These are phyloP conservation scores for Drosophila kikkawai DNA, from an alignment of 1,140 invertebrate species.

Conservation along the genomic window DNA sequence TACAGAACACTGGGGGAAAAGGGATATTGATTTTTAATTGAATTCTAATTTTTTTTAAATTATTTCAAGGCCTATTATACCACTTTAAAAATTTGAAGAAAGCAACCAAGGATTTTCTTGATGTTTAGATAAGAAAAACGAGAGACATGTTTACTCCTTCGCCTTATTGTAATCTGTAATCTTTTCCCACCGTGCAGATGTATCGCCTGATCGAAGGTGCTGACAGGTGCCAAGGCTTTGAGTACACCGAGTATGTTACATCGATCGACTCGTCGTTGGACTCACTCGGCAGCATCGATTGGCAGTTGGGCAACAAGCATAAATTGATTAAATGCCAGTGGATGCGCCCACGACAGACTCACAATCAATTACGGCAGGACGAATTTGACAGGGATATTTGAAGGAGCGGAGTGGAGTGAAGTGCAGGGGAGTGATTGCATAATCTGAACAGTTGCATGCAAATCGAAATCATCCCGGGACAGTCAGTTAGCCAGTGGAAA, in stretches of 20 bases:
- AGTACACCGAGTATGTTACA: slow-evolving; percentile 1
- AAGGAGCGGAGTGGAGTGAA: slow-evolving; percentile 3
- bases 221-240: slow-evolving; percentile 61
- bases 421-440: slow-evolving; percentile 49
- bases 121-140: background rate
- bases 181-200: slow-evolving; percentile 16
- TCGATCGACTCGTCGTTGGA: slow-evolving; percentile 22
- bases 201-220: slow-evolving; percentile 25
- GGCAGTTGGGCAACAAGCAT: slow-evolving; percentile 43
- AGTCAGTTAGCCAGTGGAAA: slow-evolving; percentile 59
- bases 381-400: slow-evolving; percentile 65
- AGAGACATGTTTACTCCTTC: too few species aligned
- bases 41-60: background rate
- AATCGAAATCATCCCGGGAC: slow-evolving; percentile 48
- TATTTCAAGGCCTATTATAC: fast-evolving
- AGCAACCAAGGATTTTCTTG: fast-evolving
- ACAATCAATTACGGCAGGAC: slow-evolving; percentile 80
- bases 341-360: slow-evolving; percentile 39
- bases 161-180: too few species aligned
- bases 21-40: too few species aligned
- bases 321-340: slow-evolving; percentile 78
- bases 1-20: slow-evolving; percentile 8
- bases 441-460: slow-evolving; percentile 72
- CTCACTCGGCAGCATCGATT: slow-evolving; percentile 20
- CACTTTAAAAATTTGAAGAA: background rate